Conservation (phyloP, 64 coral and sea anemone species). For the Catalaphyllia jardinei region DNA sequence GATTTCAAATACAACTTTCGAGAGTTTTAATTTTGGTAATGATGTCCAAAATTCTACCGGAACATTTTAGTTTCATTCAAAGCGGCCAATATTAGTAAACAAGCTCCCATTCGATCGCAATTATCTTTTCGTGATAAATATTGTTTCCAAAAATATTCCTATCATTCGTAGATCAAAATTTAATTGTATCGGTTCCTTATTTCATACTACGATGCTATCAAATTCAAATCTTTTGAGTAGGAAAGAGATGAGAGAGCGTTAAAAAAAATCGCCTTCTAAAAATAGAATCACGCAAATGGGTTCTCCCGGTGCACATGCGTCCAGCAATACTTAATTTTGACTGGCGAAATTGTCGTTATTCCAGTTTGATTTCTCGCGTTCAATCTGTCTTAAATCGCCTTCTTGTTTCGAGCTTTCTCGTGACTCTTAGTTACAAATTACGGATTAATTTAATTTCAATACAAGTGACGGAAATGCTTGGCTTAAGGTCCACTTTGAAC, state of each 20-base stretch:
- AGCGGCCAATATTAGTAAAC: background rate
- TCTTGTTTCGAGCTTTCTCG: background rate
- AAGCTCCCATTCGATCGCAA: background rate
- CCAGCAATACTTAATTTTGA: background rate
- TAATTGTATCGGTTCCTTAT: background rate
- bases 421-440: background rate
- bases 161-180: background rate
- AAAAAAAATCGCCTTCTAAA: background rate
- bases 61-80: background rate
- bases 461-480: conserved; percentile 7
- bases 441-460: background rate
- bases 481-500: background rate
- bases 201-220: conserved; percentile 8
- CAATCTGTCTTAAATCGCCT: background rate
- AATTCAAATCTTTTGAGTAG: conserved; percentile 40
- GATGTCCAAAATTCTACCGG: background rate
- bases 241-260: background rate
- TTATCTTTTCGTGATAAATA: background rate
- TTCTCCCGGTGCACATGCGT: background rate
- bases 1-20: background rate
- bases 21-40: conserved; percentile 10
- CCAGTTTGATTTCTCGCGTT: background rate
- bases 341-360: background rate
- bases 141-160: background rate
- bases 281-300: conserved; percentile 33